Evolutionary conservation across 2,113 vertebrate genomes (phyloP), one percentile per base, ranked within the genome.

Genomic region (Catharus minimus): DNA sequence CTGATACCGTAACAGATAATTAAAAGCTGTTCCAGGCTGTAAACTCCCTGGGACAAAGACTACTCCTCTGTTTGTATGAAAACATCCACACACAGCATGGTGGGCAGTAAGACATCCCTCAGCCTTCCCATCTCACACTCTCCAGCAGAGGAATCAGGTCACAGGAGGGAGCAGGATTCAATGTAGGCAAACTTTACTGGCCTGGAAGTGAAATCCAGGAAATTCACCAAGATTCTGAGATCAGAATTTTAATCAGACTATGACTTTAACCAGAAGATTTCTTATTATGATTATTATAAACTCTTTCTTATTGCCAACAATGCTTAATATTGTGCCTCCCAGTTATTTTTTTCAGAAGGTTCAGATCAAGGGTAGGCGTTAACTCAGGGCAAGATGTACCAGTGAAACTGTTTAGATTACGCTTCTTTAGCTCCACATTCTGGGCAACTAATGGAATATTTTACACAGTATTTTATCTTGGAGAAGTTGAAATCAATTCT

Each of bases 391-490:
- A 28, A 10, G 2, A 50, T 41, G 24, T 62, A 50, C 57, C 32
- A 72, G 7, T 2, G 15, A 36, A 8, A 14, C 23, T 39, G 41
- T 24, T 58, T 38, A 39, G 55, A 72, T 69, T 58, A 30, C 8
- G 41, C 67, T 93, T 46, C 88, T 87, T 90, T 58, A 79, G 81
- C 77, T 94, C 74, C 84, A 66, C 92, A 77, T 90, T 93, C 85
- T 89, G 90, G 83, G 86, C 62, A 92, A 88, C 21, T 50, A 52
- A 57, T 19, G 83, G 9, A 50, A 50, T 50, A 50, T 50, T 50
- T 89, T 52, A 76, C 9, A 47, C 12, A 22, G 15, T 8, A 6
- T 53, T 79, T 88, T 15, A 58, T 22, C 52, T 58, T 36, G 7
- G 28, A 47, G 64, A 85, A 76, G 43, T 2, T 64, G 67, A 89